These are phyloP conservation scores for Poecilus cupreus DNA, from an alignment of 2,888 invertebrate genomes.

Conservation along the genomic window DNA sequence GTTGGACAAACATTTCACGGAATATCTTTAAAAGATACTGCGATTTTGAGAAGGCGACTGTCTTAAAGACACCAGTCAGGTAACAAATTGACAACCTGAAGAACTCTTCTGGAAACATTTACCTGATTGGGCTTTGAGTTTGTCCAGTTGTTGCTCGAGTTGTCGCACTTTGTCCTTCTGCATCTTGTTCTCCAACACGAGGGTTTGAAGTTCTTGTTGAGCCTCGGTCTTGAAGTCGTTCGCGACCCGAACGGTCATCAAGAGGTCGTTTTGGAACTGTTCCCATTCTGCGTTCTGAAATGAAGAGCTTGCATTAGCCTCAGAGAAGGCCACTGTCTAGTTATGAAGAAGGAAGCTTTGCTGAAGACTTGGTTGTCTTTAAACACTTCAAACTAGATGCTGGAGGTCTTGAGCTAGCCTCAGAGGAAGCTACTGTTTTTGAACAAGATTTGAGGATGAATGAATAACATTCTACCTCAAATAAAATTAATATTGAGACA, in stretches of 20 bases:
- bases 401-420: constrained; percentile 23
- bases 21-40: neutral
- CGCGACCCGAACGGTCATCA: constrained; percentile 95
- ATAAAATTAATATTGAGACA: too few species aligned
- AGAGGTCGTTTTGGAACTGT: constrained; percentile 93
- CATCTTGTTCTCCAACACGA: constrained; percentile 88
- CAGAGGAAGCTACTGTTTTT: too few species aligned
- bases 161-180: constrained; percentile 85
- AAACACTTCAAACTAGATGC: too few species aligned
- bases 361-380: too few species aligned
- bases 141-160: constrained; percentile 87
- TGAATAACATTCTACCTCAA: too few species aligned
- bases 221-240: constrained; percentile 98
- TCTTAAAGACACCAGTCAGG: neutral
- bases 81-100: too few species aligned
- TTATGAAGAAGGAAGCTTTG: too few species aligned
- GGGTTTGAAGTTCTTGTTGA: constrained; percentile 85
- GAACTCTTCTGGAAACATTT: neutral
- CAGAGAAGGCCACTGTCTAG: too few species aligned
- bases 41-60: neutral
- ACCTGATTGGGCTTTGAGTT: constrained; percentile 79
- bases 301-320: constrained; percentile 20
- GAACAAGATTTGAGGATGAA: too few species aligned
- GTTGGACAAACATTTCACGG: neutral
- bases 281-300: constrained; percentile 90